Base-by-base conservation (phyloP, 2,888 invertebrate genomes). In the Lasioglossum zephyrum region DNA sequence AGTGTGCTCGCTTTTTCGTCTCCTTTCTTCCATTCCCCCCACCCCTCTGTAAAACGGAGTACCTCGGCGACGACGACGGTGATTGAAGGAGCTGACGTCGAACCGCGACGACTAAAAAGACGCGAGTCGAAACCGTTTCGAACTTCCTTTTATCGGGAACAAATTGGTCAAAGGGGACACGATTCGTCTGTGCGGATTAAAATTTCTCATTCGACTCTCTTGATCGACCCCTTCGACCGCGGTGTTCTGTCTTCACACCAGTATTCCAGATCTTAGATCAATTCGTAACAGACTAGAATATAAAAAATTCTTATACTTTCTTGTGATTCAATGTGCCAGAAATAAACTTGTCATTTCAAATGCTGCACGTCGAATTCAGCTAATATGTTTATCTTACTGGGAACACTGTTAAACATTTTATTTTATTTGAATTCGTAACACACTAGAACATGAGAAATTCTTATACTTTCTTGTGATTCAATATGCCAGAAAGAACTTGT, bases 41-140 rank as follows among this genome's bases (percentile, higher is more conserved):
- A 3, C 41, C 11, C 1, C 47, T 44, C 49, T 1, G 5, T 26
- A 57, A 26, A 57, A 57, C 73, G 4, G 4, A n/a, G 53, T 47
- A 16, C 72, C 44, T 18, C 69, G n/a, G 53, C 79, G 81, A 63
- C 5, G 81, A 18, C 5, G 60, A n/a, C 47, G 63, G 39, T n/a
- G 70, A 73, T 66, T 41, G 22, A 66, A 81, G 31, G 6, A 47
- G 39, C 41, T n/a, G 63, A n/a, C 44, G 63, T 16, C 5, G 49
- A 31, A 63, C 63, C 13, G 31, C 39, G 13, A 63, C 22, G 53
- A 49, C 16, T 26, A 26, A 44, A 78, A 57, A 31, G 26, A 66
- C 66, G 66, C 22, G 76, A 36, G 47, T 70, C 70, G 18, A 18
- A 41, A 53, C 53, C 53, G 26, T 44, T 26, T 75, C 60, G 31